Base-by-base conservation (phyloP, 2,113 vertebrate species). In the Montifringilla adamsi region DNA sequence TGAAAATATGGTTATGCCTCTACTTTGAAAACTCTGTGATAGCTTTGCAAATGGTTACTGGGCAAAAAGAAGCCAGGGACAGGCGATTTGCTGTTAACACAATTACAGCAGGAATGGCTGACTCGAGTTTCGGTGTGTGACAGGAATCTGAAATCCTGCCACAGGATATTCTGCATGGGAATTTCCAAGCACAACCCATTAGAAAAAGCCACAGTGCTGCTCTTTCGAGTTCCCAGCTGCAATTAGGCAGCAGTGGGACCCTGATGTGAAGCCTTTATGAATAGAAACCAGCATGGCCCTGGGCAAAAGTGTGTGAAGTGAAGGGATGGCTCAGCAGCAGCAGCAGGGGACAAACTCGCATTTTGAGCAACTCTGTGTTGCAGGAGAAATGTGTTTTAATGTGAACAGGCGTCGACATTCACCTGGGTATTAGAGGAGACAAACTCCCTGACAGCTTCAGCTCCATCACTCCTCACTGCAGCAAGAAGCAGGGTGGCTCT, bases 211-310 rank as follows among this genome's bases (percentile, higher is more conserved):
- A 64, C 78, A 47, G 79, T 41, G 49, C 83, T 81, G 75, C 83
- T 94, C 60, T 74, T 93, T 84, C 66, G 79, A 93, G 83, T 74
- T 90, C 79, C 90, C 56, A 33, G 88, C 72, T 90, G 94, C 90
- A 93, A 94, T 96, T 95, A 97, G 88, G 83, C 92, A 90, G 95
- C 94, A 93, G 79, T 83, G 76, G 90, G 89, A 94, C 90, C 86
- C 92, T 50, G 79, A 81, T 92, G 72, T 46, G 83, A 85, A 80
- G 75, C 90, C 30, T 94, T 90, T 86, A 83, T 67, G 95, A 86
- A 90, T 28, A 92, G 92, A 88, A 92, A 93, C 83, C 79, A 96
- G 92, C 89, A 84, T 94, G 96, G 88, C 95, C 83, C 55, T 80
- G 88, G 90, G 96, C 92, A 59, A 90, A 90, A 84, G 72, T 3